Evolutionary conservation across 35 echinoderm and acorn worm genomes (phyloP), one percentile per base, ranked within the genome.

Genomic region (Heliocidaris tuberculata): DNA sequence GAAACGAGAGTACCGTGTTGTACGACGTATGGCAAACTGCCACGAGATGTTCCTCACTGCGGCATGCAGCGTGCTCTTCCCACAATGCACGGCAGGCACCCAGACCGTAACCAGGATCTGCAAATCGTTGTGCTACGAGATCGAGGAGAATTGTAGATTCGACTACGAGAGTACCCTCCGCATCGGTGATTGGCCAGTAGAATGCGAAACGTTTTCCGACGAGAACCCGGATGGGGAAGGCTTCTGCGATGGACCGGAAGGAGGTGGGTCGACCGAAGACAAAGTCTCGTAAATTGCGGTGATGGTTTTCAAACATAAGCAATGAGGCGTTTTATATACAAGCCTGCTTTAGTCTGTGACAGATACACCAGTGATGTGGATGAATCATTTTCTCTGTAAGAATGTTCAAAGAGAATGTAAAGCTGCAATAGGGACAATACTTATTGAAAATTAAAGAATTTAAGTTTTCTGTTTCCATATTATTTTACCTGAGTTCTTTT

Each of bases 31-130:
- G 27, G 9, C n/a, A 2, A 88, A 95, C 86, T 95, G 94, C 86
- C 85, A 50, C 86, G 48, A 50, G 21, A 29, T 50, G 10, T 31
- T 87, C 30, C 42, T 50, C 24, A 50, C 86, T 16, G 85, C 48
- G 9, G 32, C 86, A 8, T 95, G 94, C 30, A 95, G 47, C 13
- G 29, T 49, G 27, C 30, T 95, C 94, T 95, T 50, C 48, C 94
- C 94, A n/a, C 61, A 86, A 19, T 95, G 94, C 85, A 65, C 94
- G 10, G 31, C 32, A 12, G 52, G 52, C 32, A 21, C 5, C n/a
- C 12, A 85, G 9, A 78, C 65, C 65, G 85, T 87, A 12, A 15
- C 48, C 7, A 60, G 93, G 48, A 86, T 95, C 12, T 95, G 94
- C 31, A 29, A 31, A 13, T 88, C 94, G n/a, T 19, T 56, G 6